These are phyloP conservation scores for Teleogryllus occipitalis DNA, from an alignment of 1,140 invertebrate genomes.

Conservation along the genomic window DNA sequence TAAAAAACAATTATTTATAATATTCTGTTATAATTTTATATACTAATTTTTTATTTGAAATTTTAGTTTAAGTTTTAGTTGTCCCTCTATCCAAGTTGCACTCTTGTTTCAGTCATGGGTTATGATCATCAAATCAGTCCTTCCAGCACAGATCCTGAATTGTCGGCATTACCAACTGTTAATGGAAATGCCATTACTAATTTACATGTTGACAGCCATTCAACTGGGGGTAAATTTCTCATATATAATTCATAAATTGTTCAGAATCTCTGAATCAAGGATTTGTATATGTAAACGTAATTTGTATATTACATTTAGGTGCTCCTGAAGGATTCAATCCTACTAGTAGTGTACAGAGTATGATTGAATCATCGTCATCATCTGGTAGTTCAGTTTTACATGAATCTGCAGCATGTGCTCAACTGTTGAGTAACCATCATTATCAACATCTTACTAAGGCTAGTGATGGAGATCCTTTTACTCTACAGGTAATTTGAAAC, in stretches of 20 bases:
- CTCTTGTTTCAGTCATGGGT: conserved; percentile 19
- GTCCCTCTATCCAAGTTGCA: too few relatives aligned
- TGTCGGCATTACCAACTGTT: conserved; percentile 9
- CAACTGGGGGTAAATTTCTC: too few relatives aligned
- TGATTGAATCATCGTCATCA: conserved; percentile 35
- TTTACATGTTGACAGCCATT: not conserved
- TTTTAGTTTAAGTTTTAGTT: too few relatives aligned
- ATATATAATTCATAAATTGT: not conserved
- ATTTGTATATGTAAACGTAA: too few relatives aligned
- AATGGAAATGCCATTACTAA: conserved; percentile 15
- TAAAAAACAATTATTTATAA: too few relatives aligned
- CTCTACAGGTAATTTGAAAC: conserved; percentile 17
- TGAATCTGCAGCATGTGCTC: conserved; percentile 37
- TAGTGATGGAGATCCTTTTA: conserved; percentile 29
- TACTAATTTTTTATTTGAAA: too few relatives aligned
- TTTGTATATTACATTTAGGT: too few relatives aligned
- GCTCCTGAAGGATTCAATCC: conserved; percentile 8
- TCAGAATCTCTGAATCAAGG: not conserved
- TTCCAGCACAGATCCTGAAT: conserved; percentile 27
- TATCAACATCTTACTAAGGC: conserved; percentile 40
- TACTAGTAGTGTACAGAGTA: conserved; percentile 22
- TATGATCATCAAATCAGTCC: conserved; percentile 27
- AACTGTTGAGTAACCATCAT: conserved; percentile 38
- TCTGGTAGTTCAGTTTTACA: conserved; percentile 40
- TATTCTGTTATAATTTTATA: too few relatives aligned